Evolutionary conservation across 2,113 vertebrate species (phyloP).

Genomic region (Grantiella picta): DNA sequence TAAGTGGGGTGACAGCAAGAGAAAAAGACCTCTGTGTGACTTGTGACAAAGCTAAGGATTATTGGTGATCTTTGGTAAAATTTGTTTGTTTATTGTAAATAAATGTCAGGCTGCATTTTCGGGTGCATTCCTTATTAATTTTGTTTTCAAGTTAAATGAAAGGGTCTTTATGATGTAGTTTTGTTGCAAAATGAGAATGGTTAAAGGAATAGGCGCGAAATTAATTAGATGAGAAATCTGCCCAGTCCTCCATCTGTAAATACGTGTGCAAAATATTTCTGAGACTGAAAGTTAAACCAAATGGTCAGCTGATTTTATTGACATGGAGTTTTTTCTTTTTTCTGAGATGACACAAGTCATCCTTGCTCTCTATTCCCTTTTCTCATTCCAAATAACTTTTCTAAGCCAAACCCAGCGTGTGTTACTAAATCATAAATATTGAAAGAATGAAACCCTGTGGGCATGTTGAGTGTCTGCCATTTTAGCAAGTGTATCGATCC

Average conservation of each 20-base stretch:
- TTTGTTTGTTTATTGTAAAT: background rate
- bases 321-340: background rate
- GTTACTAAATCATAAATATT: background rate
- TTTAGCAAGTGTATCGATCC: background rate
- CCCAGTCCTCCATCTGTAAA: background rate
- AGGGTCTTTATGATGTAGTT: background rate
- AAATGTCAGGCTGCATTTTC: background rate
- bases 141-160: background rate
- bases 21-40: fast-evolving
- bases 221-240: background rate
- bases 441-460: background rate
- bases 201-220: background rate
- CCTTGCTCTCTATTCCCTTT: background rate
- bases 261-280: background rate
- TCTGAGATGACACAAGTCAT: background rate
- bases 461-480: background rate
- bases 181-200: background rate
- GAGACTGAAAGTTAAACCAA: background rate
- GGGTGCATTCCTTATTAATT: background rate
- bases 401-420: background rate
- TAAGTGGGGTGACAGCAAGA: background rate
- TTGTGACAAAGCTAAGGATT: background rate
- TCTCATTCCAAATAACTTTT: background rate
- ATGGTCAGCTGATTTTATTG: background rate
- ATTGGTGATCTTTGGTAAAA: background rate